A percentile compares a stretch with the other conserved stretches of the same genome.
These are phyloP conservation scores for Polydrusus tereticollis DNA, from an alignment of 2,888 invertebrate genomes.

Conservation along the genomic window DNA sequence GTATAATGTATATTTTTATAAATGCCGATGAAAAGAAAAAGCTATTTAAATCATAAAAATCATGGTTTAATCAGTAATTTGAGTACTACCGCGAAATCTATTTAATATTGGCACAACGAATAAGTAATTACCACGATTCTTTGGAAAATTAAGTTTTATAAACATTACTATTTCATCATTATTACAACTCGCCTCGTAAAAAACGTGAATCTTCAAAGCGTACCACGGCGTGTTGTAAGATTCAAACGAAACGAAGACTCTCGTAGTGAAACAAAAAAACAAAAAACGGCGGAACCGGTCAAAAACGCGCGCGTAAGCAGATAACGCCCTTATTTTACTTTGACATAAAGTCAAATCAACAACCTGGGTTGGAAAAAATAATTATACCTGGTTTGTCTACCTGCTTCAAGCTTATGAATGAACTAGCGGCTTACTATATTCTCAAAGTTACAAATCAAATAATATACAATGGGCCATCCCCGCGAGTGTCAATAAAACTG, in stretches of 20 bases:
- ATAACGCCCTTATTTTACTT: conserved; percentile 54
- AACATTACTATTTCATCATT: not conserved
- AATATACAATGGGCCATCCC: conserved; percentile 56
- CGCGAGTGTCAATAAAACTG: conserved; percentile 49
- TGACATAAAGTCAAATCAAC: conserved; percentile 48
- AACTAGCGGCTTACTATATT: conserved; percentile 53
- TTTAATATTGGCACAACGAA: not conserved
- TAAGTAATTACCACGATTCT: not conserved
- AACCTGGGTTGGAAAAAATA: conserved; percentile 60
- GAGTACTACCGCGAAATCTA: not conserved
- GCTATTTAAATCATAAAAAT: not conserved
- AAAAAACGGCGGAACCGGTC: conserved; percentile 61
- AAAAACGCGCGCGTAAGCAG: conserved; percentile 57
- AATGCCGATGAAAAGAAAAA: not conserved
- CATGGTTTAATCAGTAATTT: not conserved
- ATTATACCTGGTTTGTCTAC: conserved; percentile 64
- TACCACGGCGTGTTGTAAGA: conserved; percentile 46
- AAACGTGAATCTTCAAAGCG: conserved; percentile 26
- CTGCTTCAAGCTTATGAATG: conserved; percentile 67
- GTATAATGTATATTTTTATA: not conserved
- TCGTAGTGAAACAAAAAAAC: conserved; percentile 53
- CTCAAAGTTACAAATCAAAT: conserved; percentile 49
- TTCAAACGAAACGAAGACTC: conserved; percentile 49
- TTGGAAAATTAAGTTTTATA: not conserved
- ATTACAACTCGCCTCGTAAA: conserved; percentile 23